Evolutionary conservation across 2,888 invertebrate genomes (phyloP).

Genomic region (Neoitamus cyanurus): DNA sequence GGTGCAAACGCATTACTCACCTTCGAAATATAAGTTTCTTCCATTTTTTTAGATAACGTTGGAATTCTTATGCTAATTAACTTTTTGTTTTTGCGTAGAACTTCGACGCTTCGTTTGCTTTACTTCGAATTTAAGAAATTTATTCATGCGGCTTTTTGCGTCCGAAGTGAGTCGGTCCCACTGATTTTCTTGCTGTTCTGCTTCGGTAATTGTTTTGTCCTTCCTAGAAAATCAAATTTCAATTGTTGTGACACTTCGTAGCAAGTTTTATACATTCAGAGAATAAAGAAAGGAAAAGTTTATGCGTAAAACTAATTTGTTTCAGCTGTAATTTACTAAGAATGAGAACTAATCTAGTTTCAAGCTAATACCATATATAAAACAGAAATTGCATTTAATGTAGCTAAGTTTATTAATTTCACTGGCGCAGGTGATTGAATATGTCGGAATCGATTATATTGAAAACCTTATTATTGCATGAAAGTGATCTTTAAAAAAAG

Average conservation of each 20-base stretch:
- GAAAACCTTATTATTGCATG: too few species aligned
- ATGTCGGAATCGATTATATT: too few species aligned
- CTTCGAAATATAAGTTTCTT: background rate
- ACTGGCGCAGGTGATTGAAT: too few species aligned
- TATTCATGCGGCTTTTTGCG: background rate
- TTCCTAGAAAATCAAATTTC: background rate
- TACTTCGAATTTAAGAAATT: background rate
- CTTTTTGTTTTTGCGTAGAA: background rate
- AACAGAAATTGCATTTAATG: too few species aligned
- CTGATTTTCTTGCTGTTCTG: background rate
- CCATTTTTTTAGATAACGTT: background rate
- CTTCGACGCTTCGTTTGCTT: background rate
- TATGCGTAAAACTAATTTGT: too few species aligned
- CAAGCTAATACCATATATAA: too few species aligned
- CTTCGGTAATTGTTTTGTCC: background rate
- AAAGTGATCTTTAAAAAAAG: too few species aligned
- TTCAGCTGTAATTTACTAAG: too few species aligned
- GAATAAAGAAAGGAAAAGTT: background rate
- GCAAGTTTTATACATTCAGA: background rate
- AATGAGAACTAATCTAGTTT: too few species aligned
- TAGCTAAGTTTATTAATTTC: too few species aligned
- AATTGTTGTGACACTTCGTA: background rate
- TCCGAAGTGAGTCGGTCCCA: background rate
- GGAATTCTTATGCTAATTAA: conserved; percentile 5
- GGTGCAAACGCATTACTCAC: background rate